phyloP scores from a whole-genome alignment of 2,797 vertebrate genomes.

The Buphagus erythrorhynchus region DNA sequence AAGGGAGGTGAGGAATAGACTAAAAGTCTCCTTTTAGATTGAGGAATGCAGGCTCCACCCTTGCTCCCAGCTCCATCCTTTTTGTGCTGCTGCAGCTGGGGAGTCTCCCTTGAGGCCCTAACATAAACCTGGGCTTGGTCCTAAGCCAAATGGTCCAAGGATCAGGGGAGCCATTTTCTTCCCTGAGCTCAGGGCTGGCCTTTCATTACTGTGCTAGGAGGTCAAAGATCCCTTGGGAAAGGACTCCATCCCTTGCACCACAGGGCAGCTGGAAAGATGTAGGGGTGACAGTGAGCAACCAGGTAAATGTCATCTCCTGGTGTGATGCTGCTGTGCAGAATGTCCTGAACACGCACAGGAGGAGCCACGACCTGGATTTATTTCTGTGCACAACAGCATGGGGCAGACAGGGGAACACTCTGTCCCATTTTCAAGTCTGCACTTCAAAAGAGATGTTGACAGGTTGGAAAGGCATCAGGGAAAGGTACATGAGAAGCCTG shows the following conservation, averaged over 20 bases:
- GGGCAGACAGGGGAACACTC: background rate
- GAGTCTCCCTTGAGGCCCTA: constrained; percentile 62
- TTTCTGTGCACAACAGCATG: background rate
- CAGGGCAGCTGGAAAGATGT: background rate
- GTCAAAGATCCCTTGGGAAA: background rate
- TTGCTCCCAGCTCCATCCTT: constrained; percentile 67
- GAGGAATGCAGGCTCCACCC: constrained; percentile 69
- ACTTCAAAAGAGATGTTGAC: background rate
- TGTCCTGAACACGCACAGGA: background rate
- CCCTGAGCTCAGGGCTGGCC: accelerated
- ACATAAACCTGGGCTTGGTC: constrained; percentile 44
- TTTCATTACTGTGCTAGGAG: background rate
- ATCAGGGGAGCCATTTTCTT: constrained; percentile 48
- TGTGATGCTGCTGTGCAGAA: background rate
- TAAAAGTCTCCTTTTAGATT: constrained; percentile 65
- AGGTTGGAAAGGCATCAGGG: constrained; percentile 21
- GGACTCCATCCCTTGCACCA: background rate
- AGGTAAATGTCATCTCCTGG: background rate
- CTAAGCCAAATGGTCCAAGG: constrained; percentile 59
- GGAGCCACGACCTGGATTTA: background rate
- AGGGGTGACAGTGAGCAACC: background rate
- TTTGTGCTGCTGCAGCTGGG: constrained; percentile 62
- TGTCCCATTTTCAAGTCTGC: background rate
- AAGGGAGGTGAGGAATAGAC: constrained; percentile 59
- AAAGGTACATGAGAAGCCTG: background rate